Percentiles rank a stretch among this genome's conserved stretches.
Conservation (phyloP, 2,113 vertebrate genomes). For the Sinocyclocheilus rhinocerous region DNA sequence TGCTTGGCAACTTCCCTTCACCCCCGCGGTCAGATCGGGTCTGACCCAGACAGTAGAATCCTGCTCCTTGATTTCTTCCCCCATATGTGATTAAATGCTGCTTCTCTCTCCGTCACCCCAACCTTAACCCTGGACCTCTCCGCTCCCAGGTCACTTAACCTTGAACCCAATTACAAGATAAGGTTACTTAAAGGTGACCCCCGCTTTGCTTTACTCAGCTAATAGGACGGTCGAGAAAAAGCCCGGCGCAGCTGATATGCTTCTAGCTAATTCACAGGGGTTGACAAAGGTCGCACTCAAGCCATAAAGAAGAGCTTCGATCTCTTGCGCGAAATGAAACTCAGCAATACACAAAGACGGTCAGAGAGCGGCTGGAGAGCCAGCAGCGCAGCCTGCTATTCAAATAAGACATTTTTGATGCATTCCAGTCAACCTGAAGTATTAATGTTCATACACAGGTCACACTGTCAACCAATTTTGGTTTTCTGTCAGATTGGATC, state of each 20-base stretch:
- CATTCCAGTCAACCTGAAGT: slow-evolving; percentile 34
- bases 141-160: slow-evolving; percentile 80
- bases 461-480: background rate
- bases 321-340: slow-evolving; percentile 75
- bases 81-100: slow-evolving; percentile 78
- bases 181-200: slow-evolving; percentile 80
- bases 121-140: slow-evolving; percentile 75
- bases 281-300: slow-evolving; percentile 74
- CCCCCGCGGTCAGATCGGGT: slow-evolving; percentile 48
- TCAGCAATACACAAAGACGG: slow-evolving; percentile 71
- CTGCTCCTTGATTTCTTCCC: slow-evolving; percentile 71
- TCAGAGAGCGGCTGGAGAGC: slow-evolving; percentile 62
- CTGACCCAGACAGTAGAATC: slow-evolving; percentile 65
- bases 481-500: background rate
- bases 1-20: slow-evolving; percentile 70
- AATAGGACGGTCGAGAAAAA: slow-evolving; percentile 73
- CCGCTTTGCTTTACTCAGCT: slow-evolving; percentile 69
- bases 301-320: slow-evolving; percentile 78
- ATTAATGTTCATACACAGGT: slow-evolving; percentile 22
- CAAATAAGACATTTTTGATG: slow-evolving; percentile 58
- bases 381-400: slow-evolving; percentile 61
- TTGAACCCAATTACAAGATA: slow-evolving; percentile 87
- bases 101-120: slow-evolving; percentile 71
- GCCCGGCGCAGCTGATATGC: slow-evolving; percentile 74
- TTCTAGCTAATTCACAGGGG: slow-evolving; percentile 74